A percentile compares a stretch with the other conserved stretches of the same genome.
Evolutionary conservation across 1,140 invertebrate species (phyloP).

Genomic region (Papilio polyxenes): DNA sequence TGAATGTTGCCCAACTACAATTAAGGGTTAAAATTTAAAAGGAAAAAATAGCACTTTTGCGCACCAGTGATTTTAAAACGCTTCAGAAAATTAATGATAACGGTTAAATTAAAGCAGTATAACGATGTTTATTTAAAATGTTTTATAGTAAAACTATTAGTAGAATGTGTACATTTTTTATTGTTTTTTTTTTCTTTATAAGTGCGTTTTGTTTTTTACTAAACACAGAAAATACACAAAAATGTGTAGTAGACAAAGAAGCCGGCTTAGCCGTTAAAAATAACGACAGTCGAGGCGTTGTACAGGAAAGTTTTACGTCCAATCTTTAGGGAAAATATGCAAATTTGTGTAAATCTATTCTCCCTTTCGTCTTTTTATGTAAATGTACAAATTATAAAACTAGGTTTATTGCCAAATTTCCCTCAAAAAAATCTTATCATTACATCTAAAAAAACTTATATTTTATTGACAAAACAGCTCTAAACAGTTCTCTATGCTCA

Average conservation of each 20-base stretch:
- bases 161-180: too few relatives aligned
- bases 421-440: not conserved
- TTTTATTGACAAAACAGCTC: too few relatives aligned
- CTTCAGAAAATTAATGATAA: not conserved
- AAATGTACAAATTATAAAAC: constrained; percentile 15
- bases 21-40: constrained; percentile 52
- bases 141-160: not conserved
- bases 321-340: constrained; percentile 25
- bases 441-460: not conserved
- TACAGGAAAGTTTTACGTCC: constrained; percentile 23
- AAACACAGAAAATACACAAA: not conserved
- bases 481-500: too few relatives aligned
- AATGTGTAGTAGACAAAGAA: not conserved
- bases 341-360: constrained; percentile 35
- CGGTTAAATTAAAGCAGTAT: constrained; percentile 20
- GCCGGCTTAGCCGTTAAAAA: not conserved
- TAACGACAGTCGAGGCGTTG: constrained; percentile 10
- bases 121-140: constrained; percentile 1
- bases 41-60: constrained; percentile 50
- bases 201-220: not conserved
- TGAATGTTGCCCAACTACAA: constrained; percentile 55
- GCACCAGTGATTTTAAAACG: constrained; percentile 43
- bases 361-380: constrained; percentile 12
- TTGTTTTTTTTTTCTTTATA: too few relatives aligned
- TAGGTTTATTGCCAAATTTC: not conserved